Evolutionary conservation across 2,888 invertebrate species (phyloP).

Genomic region (Ochropleura leucogaster): DNA sequence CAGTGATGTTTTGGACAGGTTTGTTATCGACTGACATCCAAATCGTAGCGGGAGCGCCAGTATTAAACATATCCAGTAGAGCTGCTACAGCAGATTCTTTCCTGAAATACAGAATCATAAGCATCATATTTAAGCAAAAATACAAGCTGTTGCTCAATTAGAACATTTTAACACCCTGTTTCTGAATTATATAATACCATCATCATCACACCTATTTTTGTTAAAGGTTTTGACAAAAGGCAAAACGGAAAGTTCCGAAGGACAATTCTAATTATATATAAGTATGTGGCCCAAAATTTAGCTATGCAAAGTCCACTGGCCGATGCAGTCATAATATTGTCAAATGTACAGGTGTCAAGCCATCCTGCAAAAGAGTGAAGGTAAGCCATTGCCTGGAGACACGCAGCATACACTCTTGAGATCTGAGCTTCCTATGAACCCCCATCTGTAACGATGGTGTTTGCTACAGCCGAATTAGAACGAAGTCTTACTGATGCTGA

Average conservation of each 20-base stretch:
- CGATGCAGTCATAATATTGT: too few species aligned
- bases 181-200: background rate
- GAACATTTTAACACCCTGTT: background rate
- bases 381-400: too few species aligned
- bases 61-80: conserved; percentile 63
- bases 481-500: too few species aligned
- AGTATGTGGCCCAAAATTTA: background rate
- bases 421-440: too few species aligned
- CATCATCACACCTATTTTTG: background rate
- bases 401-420: too few species aligned
- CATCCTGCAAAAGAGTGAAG: too few species aligned
- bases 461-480: too few species aligned
- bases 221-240: background rate
- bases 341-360: too few species aligned
- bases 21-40: conserved; percentile 67
- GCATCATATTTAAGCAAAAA: background rate
- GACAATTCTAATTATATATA: background rate
- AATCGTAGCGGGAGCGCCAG: conserved; percentile 66
- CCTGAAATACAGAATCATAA: conserved; percentile 55
- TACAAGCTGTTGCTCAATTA: background rate
- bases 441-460: too few species aligned
- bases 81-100: conserved; percentile 66
- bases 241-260: background rate
- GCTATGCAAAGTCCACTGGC: too few species aligned
- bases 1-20: conserved; percentile 68